A percentile compares a stretch with the other conserved stretches of the same genome.
Evolutionary conservation across 1,140 invertebrate genomes (phyloP).

Genomic region (Drosophila miranda): DNA sequence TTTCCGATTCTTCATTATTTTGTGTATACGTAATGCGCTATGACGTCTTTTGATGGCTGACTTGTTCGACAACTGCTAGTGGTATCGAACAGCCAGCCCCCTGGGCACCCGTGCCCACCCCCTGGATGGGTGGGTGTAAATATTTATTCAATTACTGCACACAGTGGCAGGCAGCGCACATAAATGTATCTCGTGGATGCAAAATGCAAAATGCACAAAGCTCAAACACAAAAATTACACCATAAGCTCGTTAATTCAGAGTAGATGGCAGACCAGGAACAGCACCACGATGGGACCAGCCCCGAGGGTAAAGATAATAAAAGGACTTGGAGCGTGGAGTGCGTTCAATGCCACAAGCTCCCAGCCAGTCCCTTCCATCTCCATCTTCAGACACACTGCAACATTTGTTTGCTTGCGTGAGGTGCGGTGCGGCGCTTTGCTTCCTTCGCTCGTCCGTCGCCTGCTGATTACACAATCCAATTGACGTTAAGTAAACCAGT

Average conservation of each 20-base stretch:
- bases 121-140: constrained; percentile 6
- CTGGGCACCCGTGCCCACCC: background rate
- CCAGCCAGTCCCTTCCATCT: background rate
- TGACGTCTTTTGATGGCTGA: constrained; percentile 67
- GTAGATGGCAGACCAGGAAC: background rate
- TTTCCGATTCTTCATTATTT: constrained; percentile 30
- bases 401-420: background rate
- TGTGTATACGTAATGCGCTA: constrained; percentile 75
- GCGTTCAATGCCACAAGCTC: background rate
- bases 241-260: constrained; percentile 9
- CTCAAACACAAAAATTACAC: constrained; percentile 6
- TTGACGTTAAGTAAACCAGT: constrained; percentile 70
- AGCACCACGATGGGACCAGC: background rate
- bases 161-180: constrained; percentile 1
- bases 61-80: constrained; percentile 10
- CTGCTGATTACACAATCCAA: constrained; percentile 69
- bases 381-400: constrained; percentile 9
- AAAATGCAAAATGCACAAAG: background rate
- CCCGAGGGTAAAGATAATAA: constrained; percentile 28
- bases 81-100: background rate
- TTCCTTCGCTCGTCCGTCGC: background rate
- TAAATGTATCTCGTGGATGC: constrained; percentile 22
- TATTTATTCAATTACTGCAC: constrained; percentile 31
- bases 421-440: background rate
- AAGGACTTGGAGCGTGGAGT: constrained; percentile 19